phyloP scores from a whole-genome alignment of 2,888 invertebrate species.

The Bellardia pandia region DNA sequence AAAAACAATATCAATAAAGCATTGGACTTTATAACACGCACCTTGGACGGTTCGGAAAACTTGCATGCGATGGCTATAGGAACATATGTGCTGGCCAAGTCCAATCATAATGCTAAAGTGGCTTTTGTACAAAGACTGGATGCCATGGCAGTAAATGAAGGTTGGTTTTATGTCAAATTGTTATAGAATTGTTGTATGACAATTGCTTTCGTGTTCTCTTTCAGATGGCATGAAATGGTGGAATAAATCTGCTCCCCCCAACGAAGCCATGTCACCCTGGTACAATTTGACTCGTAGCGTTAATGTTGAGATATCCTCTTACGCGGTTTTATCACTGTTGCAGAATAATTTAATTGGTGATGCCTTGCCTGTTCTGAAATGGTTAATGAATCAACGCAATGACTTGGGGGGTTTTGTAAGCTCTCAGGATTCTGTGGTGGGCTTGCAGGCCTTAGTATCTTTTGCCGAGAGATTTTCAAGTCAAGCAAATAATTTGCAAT shows the following conservation, averaged over 20 bases:
- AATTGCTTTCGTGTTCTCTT: slow-evolving; percentile 7
- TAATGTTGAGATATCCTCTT: slow-evolving; percentile 93
- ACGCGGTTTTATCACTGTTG: slow-evolving; percentile 91
- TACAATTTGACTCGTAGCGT: slow-evolving; percentile 88
- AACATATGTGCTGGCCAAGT: slow-evolving; percentile 91
- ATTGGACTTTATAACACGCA: slow-evolving; percentile 89
- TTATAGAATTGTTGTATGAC: background rate
- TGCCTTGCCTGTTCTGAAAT: slow-evolving; percentile 87
- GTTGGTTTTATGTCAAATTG: slow-evolving; percentile 59
- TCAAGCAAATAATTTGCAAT: slow-evolving; percentile 85
- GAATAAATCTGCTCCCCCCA: slow-evolving; percentile 87
- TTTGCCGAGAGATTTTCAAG: slow-evolving; percentile 85
- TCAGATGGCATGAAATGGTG: slow-evolving; percentile 90
- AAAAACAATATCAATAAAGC: slow-evolving; percentile 90
- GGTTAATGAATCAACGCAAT: slow-evolving; percentile 89
- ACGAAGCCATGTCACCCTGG: slow-evolving; percentile 88
- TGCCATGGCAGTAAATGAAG: slow-evolving; percentile 85
- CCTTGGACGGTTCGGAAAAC: slow-evolving; percentile 87
- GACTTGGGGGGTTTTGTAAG: slow-evolving; percentile 89
- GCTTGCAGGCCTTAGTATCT: slow-evolving; percentile 88
- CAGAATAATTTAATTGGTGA: slow-evolving; percentile 84
- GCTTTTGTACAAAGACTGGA: slow-evolving; percentile 87
- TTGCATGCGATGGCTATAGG: slow-evolving; percentile 91
- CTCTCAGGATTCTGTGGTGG: slow-evolving; percentile 92
- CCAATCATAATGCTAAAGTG: slow-evolving; percentile 89